Base-by-base conservation (phyloP, 2,888 invertebrate genomes). In the Aricia artaxerxes region DNA sequence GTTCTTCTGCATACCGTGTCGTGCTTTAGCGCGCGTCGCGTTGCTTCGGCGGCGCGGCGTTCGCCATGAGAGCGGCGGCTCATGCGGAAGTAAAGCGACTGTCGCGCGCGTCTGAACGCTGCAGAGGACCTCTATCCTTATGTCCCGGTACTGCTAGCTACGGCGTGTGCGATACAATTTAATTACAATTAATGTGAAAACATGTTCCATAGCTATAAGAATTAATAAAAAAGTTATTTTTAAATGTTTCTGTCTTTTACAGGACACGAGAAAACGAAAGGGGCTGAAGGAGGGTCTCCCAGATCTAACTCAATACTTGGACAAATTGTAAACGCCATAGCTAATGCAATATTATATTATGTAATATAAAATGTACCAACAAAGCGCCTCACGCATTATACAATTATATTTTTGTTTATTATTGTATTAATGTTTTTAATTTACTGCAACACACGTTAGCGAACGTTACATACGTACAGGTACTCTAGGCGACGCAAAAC, bases 241-340 rank as follows among this genome's bases (percentile, higher is more conserved):
- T 53, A n/a, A 75, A 24, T 57, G 11, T 16, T n/a, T 57, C 72
- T 60, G 86, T 86, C 83, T 81, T 84, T 93, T 95, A 77, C 95
- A 97, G 96, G 98, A 98, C 80, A 99, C 98, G 86, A 97, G 99
- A 92, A 99, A 99, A 95, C 97, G 99, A 94, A 99, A 99, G 96
- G 99, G 99, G 94, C 96, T 99, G 90, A 99, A 99, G 95, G 99
- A 99, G 91, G 98, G 98, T 92, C 96, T 99, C 85, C 99, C 99
- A 88, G 98, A 98, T 90, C 96, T 99, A 89, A 95, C 97, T 89
- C 97, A 98, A 96, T 99, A 98, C 95, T 95, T 99, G 95, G 99
- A 99, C 96, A 99, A 99, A 96, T 96, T 99, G 97, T 99, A 99
- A 98, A 91, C 88, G 88, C 86, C 88, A 87, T 93, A 93, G 92